phyloP scores from a whole-genome alignment of 2,888 invertebrate genomes.

The Platypus cylindrus region DNA sequence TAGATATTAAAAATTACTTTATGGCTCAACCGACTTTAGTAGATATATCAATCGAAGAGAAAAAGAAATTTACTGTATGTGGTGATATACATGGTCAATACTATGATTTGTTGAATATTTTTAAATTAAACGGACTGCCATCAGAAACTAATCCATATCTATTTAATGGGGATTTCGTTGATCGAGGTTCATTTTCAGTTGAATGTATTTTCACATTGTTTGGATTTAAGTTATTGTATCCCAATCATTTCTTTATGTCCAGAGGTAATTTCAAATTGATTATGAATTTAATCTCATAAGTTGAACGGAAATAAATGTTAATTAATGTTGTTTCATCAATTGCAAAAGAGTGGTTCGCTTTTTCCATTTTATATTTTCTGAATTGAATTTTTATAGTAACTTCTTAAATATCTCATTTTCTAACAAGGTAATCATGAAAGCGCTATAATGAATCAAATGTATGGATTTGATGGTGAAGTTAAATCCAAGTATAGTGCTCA shows the following conservation, averaged over 20 bases:
- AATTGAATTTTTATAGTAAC: no score
- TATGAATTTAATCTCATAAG: background rate
- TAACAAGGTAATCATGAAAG: slow-evolving; percentile 92
- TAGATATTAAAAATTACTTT: slow-evolving; percentile 78
- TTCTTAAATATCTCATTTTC: background rate
- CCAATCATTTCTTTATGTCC: slow-evolving; percentile 94
- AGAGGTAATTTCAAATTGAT: slow-evolving; percentile 55
- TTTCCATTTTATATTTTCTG: no score
- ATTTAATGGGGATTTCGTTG: slow-evolving; percentile 99
- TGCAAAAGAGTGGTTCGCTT: no score
- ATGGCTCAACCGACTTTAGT: slow-evolving; percentile 77
- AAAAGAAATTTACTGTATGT: slow-evolving; percentile 92
- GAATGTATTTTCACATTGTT: slow-evolving; percentile 97
- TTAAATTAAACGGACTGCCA: slow-evolving; percentile 91
- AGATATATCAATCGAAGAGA: slow-evolving; percentile 75
- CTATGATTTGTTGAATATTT: slow-evolving; percentile 96
- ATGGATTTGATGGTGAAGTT: slow-evolving; percentile 98
- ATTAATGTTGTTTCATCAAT: background rate
- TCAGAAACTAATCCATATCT: slow-evolving; percentile 93
- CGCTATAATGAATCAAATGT: slow-evolving; percentile 98
- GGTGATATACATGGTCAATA: slow-evolving; percentile 99
- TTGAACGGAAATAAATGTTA: background rate
- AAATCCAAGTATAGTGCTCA: slow-evolving; percentile 87
- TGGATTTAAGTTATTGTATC: slow-evolving; percentile 91
- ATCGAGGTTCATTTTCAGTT: slow-evolving; percentile 97